phyloP scores from a whole-genome alignment of 2,888 invertebrate genomes.

The Eretmocerus hayati region DNA sequence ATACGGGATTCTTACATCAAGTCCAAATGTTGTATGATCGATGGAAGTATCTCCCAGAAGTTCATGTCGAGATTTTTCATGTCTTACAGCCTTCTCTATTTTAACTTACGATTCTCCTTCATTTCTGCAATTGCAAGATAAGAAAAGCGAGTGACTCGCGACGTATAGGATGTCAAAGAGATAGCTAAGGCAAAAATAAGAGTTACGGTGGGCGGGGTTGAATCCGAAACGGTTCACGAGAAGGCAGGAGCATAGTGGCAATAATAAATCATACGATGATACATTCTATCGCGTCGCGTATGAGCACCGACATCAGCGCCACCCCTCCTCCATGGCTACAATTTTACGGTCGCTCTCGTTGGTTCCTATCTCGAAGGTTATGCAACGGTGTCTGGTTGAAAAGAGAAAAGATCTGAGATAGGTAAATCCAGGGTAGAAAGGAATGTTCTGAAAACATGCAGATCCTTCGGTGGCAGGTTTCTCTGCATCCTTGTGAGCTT shows the following conservation, averaged over 20 bases:
- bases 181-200: neutral
- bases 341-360: constrained; percentile 7
- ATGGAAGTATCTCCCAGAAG: too few relatives aligned
- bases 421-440: constrained; percentile 17
- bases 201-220: neutral
- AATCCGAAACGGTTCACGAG: constrained; percentile 18
- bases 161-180: too few relatives aligned
- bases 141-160: too few relatives aligned
- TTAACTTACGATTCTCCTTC: too few relatives aligned
- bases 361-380: too few relatives aligned
- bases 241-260: constrained; percentile 22
- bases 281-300: constrained; percentile 35
- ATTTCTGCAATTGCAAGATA: constrained; percentile 23
- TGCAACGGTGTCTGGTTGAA: too few relatives aligned
- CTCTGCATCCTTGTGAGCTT: constrained; percentile 3
- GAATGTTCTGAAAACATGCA: neutral
- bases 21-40: too few relatives aligned
- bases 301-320: constrained; percentile 4
- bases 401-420: constrained; percentile 19
- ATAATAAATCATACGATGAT: constrained; percentile 44
- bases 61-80: too few relatives aligned
- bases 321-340: neutral
- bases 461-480: constrained; percentile 1
- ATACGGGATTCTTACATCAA: too few relatives aligned
- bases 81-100: too few relatives aligned